phyloP scores from a whole-genome alignment of 2,113 vertebrate genomes.

The Actenoides lindsayi region DNA sequence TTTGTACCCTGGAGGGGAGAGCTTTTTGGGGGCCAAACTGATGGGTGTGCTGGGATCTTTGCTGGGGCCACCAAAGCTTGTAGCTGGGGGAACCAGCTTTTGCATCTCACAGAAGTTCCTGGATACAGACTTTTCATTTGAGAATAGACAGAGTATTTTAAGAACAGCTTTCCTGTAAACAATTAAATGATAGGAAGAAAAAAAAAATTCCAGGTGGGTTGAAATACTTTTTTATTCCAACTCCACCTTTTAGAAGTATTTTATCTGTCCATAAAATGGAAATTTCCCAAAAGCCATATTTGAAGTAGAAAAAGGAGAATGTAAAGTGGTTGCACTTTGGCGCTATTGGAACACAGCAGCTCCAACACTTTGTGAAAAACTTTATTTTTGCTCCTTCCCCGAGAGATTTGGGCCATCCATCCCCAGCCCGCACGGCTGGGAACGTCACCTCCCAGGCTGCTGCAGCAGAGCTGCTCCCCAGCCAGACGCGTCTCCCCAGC shows the following conservation, averaged over 20 bases:
- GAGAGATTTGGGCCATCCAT: neutral
- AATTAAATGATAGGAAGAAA: neutral
- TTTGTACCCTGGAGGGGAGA: neutral
- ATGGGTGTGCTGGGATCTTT: neutral
- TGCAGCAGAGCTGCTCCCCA: fast-evolving
- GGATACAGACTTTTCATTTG: neutral
- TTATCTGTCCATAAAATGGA: neutral
- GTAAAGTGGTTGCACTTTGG: fast-evolving
- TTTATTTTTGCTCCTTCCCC: neutral
- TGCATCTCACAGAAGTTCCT: neutral
- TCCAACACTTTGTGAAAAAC: fast-evolving
- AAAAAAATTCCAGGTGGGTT: neutral
- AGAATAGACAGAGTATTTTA: neutral
- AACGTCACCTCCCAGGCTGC: neutral
- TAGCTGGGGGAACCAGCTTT: neutral
- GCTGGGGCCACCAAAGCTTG: neutral
- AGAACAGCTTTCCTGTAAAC: neutral
- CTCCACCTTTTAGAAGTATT: neutral
- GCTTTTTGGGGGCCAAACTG: neutral
- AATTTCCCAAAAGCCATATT: neutral
- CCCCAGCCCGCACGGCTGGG: neutral
- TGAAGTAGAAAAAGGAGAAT: neutral
- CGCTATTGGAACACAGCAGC: fast-evolving
- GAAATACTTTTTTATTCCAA: neutral
- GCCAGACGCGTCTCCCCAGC: fast-evolving